These are phyloP conservation scores for Oncorhynchus tshawytscha DNA, from an alignment of 2,113 vertebrate genomes.

Conservation along the genomic window DNA sequence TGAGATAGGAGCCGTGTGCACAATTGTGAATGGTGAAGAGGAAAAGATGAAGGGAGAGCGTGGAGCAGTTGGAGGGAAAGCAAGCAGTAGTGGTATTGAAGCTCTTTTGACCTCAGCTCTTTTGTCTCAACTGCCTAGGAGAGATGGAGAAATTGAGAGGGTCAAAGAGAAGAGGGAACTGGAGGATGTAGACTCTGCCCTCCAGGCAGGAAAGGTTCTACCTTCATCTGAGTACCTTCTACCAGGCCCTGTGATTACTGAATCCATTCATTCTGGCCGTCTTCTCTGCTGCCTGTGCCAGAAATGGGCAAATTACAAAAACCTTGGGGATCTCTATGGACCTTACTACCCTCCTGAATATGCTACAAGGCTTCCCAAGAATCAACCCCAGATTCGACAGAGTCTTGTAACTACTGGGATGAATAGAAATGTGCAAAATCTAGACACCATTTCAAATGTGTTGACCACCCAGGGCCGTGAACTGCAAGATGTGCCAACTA, in stretches of 20 bases:
- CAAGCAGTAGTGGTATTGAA: slow-evolving; percentile 55
- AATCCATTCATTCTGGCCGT: slow-evolving; percentile 86
- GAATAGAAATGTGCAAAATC: slow-evolving; percentile 57
- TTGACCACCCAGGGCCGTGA: slow-evolving; percentile 71
- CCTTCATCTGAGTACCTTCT: slow-evolving; percentile 89
- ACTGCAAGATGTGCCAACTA: slow-evolving; percentile 50
- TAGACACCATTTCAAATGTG: slow-evolving; percentile 56
- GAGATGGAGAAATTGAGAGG: slow-evolving; percentile 66
- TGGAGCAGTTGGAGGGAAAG: slow-evolving; percentile 58
- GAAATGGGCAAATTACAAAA: slow-evolving; percentile 97
- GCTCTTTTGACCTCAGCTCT: slow-evolving; percentile 56
- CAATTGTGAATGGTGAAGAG: slow-evolving; percentile 94
- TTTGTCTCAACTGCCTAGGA: slow-evolving; percentile 63
- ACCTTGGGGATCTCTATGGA: slow-evolving; percentile 96
- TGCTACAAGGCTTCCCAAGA: slow-evolving; percentile 90
- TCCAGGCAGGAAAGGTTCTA: slow-evolving; percentile 86
- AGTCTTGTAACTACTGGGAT: slow-evolving; percentile 52
- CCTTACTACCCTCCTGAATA: slow-evolving; percentile 98
- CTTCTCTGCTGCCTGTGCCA: slow-evolving; percentile 96
- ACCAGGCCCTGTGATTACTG: slow-evolving; percentile 88
- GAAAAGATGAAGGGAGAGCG: slow-evolving; percentile 78
- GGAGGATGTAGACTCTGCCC: slow-evolving; percentile 63
- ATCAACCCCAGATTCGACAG: slow-evolving; percentile 81
- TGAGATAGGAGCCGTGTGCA: slow-evolving; percentile 89
- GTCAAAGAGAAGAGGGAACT: slow-evolving; percentile 56